A percentile compares a stretch with the other conserved stretches of the same genome.
Evolutionary conservation across 2,888 invertebrate species (phyloP).

Genomic region (Doris montereyensis): DNA sequence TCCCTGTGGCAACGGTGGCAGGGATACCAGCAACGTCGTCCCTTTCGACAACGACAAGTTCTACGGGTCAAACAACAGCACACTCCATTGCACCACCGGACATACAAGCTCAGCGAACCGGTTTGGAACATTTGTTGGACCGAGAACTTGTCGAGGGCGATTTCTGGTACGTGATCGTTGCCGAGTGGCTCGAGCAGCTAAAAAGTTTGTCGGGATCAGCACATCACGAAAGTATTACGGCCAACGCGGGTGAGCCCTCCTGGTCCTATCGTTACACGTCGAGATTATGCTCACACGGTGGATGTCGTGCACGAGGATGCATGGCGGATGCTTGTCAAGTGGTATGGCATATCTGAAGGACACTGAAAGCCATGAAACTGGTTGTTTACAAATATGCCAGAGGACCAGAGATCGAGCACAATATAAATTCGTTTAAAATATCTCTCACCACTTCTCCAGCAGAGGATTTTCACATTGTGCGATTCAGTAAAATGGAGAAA

Average conservation of each 20-base stretch:
- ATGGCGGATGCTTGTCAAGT: constrained; percentile 62
- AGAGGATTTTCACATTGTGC: constrained; percentile 65
- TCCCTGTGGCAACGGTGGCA: constrained; percentile 35
- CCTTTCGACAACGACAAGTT: constrained; percentile 3
- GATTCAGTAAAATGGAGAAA: constrained; percentile 68
- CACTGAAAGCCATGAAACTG: constrained; percentile 64
- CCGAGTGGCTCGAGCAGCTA: constrained; percentile 67
- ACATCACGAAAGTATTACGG: constrained; percentile 63
- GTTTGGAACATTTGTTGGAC: constrained; percentile 63
- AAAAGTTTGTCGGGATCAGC: constrained; percentile 64
- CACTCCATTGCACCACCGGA: constrained; percentile 50
- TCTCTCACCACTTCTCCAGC: constrained; percentile 57
- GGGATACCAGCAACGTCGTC: constrained; percentile 37
- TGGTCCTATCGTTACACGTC: constrained; percentile 61
- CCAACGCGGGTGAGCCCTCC: constrained; percentile 57
- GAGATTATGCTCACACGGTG: constrained; percentile 65
- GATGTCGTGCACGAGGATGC: constrained; percentile 67
- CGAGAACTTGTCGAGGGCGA: constrained; percentile 62
- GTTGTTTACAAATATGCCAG: constrained; percentile 63
- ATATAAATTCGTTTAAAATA: constrained; percentile 65
- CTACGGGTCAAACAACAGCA: neutral
- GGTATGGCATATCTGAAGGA: constrained; percentile 68
- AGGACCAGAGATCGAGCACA: constrained; percentile 67
- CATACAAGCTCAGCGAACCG: constrained; percentile 58
- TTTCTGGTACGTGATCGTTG: constrained; percentile 67